A percentile compares a stretch with the other conserved stretches of the same genome.
These are phyloP conservation scores for Dreissena polymorpha DNA, from an alignment of 1,140 invertebrate genomes.

Conservation along the genomic window DNA sequence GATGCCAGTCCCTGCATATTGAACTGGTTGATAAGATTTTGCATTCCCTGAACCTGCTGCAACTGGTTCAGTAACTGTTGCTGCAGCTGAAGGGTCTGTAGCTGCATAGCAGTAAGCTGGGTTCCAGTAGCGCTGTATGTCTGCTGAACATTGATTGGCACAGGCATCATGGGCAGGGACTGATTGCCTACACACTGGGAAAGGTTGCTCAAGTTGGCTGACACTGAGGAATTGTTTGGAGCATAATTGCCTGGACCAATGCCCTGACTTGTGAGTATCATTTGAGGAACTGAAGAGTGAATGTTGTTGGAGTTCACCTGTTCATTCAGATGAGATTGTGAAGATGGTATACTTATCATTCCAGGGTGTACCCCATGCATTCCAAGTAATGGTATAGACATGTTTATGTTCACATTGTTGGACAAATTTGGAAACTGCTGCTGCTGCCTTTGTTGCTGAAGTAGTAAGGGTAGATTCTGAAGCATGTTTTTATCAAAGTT, in stretches of 20 bases:
- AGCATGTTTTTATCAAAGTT: neutral
- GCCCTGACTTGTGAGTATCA: neutral
- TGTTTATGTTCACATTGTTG: neutral
- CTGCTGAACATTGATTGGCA: too few relatives aligned
- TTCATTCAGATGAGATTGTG: neutral
- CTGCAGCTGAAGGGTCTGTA: slow-evolving; percentile 69
- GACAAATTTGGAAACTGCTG: neutral
- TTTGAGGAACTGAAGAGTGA: neutral
- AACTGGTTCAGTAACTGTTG: slow-evolving; percentile 70
- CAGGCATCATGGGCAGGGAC: too few relatives aligned
- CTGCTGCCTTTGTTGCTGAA: neutral
- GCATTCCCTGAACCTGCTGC: slow-evolving; percentile 72
- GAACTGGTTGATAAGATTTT: slow-evolving; percentile 68
- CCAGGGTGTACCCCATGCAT: neutral
- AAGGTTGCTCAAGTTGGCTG: slow-evolving; percentile 64
- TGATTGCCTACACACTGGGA: slow-evolving; percentile 60
- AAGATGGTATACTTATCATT: neutral
- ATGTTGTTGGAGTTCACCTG: neutral
- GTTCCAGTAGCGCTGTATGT: slow-evolving; percentile 20
- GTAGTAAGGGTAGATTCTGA: neutral
- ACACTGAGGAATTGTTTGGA: slow-evolving; percentile 11
- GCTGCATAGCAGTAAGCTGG: slow-evolving; percentile 68
- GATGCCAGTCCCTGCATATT: slow-evolving; percentile 50
- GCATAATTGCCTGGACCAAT: slow-evolving; percentile 18
- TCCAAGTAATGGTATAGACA: neutral